A percentile compares a stretch with the other conserved stretches of the same genome.
Evolutionary conservation across 1,140 invertebrate species (phyloP).

Genomic region (Cotesia typhae): DNA sequence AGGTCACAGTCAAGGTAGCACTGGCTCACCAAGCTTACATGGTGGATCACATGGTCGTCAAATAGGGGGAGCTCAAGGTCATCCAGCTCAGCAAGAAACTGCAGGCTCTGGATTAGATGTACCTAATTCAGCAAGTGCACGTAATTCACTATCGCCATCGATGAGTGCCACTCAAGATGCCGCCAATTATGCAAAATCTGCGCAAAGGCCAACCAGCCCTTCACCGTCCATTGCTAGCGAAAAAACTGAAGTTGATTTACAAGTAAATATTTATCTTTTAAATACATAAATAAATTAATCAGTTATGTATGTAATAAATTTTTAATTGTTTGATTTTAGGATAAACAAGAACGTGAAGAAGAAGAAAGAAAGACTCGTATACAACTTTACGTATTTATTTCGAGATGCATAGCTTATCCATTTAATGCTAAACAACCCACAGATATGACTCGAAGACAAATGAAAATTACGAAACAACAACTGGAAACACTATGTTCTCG

Average conservation of each 20-base stretch:
- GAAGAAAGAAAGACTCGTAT: slow-evolving; percentile 91
- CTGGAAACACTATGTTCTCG: slow-evolving; percentile 93
- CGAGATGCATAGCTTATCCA: slow-evolving; percentile 97
- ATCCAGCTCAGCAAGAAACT: slow-evolving; percentile 50
- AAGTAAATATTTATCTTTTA: slow-evolving; percentile 53
- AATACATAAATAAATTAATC: background rate
- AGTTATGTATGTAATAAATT: background rate
- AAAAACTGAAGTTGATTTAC: slow-evolving; percentile 75
- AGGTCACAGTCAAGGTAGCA: slow-evolving; percentile 63
- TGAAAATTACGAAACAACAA: slow-evolving; percentile 96
- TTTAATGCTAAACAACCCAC: slow-evolving; percentile 99
- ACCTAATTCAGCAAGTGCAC: slow-evolving; percentile 67
- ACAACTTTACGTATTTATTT: slow-evolving; percentile 98
- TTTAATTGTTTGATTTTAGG: slow-evolving; percentile 63
- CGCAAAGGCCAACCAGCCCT: slow-evolving; percentile 82
- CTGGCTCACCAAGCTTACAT: slow-evolving; percentile 47
- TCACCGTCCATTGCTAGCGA: slow-evolving; percentile 84
- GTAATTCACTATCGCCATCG: slow-evolving; percentile 71
- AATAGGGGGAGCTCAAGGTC: slow-evolving; percentile 58
- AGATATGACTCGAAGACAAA: slow-evolving; percentile 92
- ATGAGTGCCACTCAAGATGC: slow-evolving; percentile 74
- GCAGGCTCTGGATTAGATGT: slow-evolving; percentile 61
- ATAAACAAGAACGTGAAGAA: slow-evolving; percentile 88
- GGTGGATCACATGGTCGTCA: slow-evolving; percentile 58
- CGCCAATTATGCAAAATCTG: slow-evolving; percentile 71